Base-by-base conservation (phyloP, 2,888 invertebrate species). In the Catocala nupta region DNA sequence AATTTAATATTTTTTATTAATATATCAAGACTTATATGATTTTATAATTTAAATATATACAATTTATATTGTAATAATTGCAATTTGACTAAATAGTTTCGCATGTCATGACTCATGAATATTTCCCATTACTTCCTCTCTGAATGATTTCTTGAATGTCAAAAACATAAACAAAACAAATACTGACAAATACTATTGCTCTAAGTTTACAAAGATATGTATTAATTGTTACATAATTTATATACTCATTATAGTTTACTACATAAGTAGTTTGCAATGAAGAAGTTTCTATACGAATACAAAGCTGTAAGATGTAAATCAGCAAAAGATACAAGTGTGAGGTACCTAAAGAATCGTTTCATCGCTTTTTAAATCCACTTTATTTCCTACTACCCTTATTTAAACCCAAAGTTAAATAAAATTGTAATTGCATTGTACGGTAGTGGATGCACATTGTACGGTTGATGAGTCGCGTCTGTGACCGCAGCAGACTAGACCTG, bases 221-320 rank as follows among this genome's bases (percentile, higher is more conserved):
- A 34, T 47, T 51, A 36, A 13, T 12, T 51, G 12, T 16, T 36
- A 8, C 9, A 10, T 8, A 12, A 16, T 53, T 53, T 16, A 13
- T 2, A 52, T 25, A 25, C 42, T 42, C 42, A 33, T 16, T 9
- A 47, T 11, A 45, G 47, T 47, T 16, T 47, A 16, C 16, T 43
- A 10, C 0, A 10, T 47, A 47, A 47, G 47, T 47, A 13, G 16
- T 55, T 55, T 7, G 55, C 63, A 65, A 92, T 93, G 93, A 92
- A 90, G 83, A 94, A 92, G 82, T 94, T 94, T 83, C 68, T 94
- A 76, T 70, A 78, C 64, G 93, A 93, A 80, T 93, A 93, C 68
- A 93, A 93, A 84, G 81, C 85, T 59, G 73, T 86, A 55, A 84
- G 83, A 67, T 84, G 83, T 80, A 82, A 82, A 67, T 88, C 90